Conservation (phyloP, 92 coral and sea anemone species). For the Epizoanthus fatuus region DNA sequence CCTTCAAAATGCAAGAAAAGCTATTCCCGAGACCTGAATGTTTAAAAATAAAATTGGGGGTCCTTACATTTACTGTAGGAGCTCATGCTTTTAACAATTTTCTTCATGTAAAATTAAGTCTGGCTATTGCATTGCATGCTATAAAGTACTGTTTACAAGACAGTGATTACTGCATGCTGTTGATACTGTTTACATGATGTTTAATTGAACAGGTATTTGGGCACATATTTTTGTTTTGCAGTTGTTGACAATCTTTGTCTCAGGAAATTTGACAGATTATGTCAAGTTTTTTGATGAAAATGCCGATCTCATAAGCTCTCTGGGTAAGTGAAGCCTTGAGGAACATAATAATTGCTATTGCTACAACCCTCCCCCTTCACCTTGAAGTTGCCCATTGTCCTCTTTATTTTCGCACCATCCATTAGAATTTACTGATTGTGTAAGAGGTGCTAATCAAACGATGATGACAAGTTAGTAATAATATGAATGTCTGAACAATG, state of each 20-base stretch:
- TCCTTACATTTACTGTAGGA: no score
- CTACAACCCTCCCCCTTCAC: no score
- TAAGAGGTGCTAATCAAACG: no score
- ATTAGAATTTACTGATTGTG: no score
- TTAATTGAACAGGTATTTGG: not conserved
- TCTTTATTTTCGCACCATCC: not conserved
- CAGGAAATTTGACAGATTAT: conserved; percentile 90
- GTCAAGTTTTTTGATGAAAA: conserved; percentile 85
- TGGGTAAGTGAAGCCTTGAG: conserved; percentile 66
- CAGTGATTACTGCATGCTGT: not conserved
- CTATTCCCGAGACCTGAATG: no score
- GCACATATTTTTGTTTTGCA: conserved; percentile 23
- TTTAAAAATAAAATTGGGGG: no score
- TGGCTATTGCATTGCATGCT: no score
- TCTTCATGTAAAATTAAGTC: no score
- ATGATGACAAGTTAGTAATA: not conserved
- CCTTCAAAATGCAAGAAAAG: not conserved
- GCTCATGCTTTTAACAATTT: no score
- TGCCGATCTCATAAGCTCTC: conserved; percentile 84
- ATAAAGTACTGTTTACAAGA: no score
- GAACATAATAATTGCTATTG: no score
- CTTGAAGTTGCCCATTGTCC: not conserved
- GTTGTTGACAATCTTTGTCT: conserved; percentile 92
- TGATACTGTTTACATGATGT: not conserved
- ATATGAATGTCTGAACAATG: not conserved